Evolutionary conservation across 2,797 vertebrate genomes (phyloP).

Genomic region (Sphenopsis melanotis): DNA sequence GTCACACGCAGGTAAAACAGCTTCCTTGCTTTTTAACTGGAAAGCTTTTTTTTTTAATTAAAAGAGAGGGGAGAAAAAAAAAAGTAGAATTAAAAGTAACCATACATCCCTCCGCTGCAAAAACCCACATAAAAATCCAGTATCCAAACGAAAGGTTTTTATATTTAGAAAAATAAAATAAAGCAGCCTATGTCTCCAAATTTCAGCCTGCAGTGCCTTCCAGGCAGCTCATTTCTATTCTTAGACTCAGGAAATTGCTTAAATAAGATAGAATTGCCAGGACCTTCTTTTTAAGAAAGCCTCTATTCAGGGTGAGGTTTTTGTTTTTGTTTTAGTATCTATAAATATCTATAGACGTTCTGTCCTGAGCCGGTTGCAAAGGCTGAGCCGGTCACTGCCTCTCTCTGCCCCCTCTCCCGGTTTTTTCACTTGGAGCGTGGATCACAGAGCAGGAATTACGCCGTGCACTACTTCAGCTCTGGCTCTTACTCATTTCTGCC

Average conservation of each 20-base stretch:
- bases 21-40: background rate
- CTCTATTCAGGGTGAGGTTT: slow-evolving; percentile 64
- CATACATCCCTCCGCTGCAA: background rate
- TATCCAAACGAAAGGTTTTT: slow-evolving; percentile 54
- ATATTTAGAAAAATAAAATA: slow-evolving; percentile 23
- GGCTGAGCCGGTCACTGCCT: slow-evolving; percentile 66
- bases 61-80: background rate
- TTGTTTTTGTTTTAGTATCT: slow-evolving; percentile 10
- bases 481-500: slow-evolving; percentile 34
- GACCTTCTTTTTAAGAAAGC: slow-evolving; percentile 66
- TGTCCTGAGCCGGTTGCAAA: slow-evolving; percentile 32
- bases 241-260: slow-evolving; percentile 77
- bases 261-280: slow-evolving; percentile 69
- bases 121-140: slow-evolving; percentile 36
- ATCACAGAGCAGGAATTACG: slow-evolving; percentile 53
- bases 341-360: slow-evolving; percentile 42
- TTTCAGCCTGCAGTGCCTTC: slow-evolving; percentile 68
- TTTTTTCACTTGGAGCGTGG: slow-evolving; percentile 36
- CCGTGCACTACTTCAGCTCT: slow-evolving; percentile 38
- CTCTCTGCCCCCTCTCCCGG: slow-evolving; percentile 38
- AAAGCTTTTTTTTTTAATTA: background rate
- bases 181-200: slow-evolving; percentile 55
- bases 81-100: slow-evolving; percentile 49
- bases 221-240: slow-evolving; percentile 70
- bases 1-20: slow-evolving; percentile 46